A percentile compares a stretch with the other conserved stretches of the same genome.
phyloP scores from a whole-genome alignment of 2,888 invertebrate genomes.

The Drosophila prostipennis region DNA sequence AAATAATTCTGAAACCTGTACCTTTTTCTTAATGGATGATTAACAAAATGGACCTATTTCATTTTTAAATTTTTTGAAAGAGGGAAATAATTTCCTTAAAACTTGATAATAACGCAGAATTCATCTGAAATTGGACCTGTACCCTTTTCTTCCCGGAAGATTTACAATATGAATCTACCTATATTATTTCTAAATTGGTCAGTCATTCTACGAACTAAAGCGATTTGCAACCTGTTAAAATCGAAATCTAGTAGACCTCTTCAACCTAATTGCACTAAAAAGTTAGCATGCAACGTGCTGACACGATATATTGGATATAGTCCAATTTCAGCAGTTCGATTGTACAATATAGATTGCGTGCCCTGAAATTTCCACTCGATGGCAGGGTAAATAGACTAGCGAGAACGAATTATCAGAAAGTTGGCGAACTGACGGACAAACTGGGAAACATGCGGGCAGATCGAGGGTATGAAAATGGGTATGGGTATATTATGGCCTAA shows the following conservation, averaged over 20 bases:
- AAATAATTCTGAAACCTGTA: too few species aligned
- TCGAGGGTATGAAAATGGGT: too few species aligned
- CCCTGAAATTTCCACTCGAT: conserved; percentile 2
- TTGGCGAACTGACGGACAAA: background rate
- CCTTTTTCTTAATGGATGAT: too few species aligned
- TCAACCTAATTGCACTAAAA: background rate
- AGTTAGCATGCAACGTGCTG: conserved; percentile 1
- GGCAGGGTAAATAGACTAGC: background rate
- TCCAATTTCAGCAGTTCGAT: background rate
- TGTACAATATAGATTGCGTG: conserved; percentile 23
- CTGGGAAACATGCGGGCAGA: background rate
- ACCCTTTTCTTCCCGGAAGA: too few species aligned
- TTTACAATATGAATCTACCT: too few species aligned
- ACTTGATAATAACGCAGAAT: too few species aligned
- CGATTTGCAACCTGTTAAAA: background rate
- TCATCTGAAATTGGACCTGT: too few species aligned
- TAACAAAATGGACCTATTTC: too few species aligned
- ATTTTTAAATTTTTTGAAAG: too few species aligned
- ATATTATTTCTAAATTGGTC: too few species aligned
- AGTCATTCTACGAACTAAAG: too few species aligned
- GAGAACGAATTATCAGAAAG: background rate
- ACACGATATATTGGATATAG: background rate
- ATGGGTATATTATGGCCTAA: conserved; percentile 14
- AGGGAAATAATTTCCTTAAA: too few species aligned
- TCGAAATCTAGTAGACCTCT: background rate